phyloP scores from a whole-genome alignment of 2,113 vertebrate species.

The Cygnus atratus region DNA sequence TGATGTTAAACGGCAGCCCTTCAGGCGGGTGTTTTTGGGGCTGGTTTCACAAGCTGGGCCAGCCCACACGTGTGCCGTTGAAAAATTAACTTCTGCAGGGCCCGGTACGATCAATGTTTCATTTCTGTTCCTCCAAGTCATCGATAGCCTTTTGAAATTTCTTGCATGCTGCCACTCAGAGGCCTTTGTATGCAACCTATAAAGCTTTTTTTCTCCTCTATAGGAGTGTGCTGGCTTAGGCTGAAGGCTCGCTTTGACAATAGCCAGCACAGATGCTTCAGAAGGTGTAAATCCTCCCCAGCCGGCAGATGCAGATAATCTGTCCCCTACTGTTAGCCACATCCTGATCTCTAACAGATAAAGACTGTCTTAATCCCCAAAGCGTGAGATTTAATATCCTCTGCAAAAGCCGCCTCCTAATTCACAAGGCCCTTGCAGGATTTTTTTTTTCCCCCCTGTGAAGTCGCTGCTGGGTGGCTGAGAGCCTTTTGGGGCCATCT shows the following conservation, averaged over 20 bases:
- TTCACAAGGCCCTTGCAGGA: neutral
- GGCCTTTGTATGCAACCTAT: neutral
- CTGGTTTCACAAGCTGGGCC: neutral
- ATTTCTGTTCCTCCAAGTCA: neutral
- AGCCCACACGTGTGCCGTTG: neutral
- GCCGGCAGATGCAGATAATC: constrained; percentile 48
- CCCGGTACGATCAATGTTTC: neutral
- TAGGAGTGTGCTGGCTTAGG: neutral
- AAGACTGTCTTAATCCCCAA: constrained; percentile 49
- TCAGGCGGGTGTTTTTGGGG: neutral
- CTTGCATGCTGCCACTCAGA: accelerated
- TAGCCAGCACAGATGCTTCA: constrained; percentile 41
- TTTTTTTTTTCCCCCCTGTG: neutral
- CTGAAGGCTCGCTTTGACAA: neutral
- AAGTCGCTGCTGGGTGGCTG: neutral
- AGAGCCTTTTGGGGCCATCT: neutral
- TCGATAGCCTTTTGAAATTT: neutral
- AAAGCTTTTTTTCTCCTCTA: neutral
- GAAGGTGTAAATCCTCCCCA: constrained; percentile 55
- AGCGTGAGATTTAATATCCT: constrained; percentile 58
- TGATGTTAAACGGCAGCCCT: neutral
- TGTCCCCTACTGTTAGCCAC: constrained; percentile 42
- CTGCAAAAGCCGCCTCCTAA: constrained; percentile 32
- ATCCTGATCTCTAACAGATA: constrained; percentile 61
- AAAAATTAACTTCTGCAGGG: neutral